Percentiles rank a stretch among this genome's conserved stretches.
Evolutionary conservation across 2,113 vertebrate species (phyloP).

Genomic region (Pseudorasbora parva): DNA sequence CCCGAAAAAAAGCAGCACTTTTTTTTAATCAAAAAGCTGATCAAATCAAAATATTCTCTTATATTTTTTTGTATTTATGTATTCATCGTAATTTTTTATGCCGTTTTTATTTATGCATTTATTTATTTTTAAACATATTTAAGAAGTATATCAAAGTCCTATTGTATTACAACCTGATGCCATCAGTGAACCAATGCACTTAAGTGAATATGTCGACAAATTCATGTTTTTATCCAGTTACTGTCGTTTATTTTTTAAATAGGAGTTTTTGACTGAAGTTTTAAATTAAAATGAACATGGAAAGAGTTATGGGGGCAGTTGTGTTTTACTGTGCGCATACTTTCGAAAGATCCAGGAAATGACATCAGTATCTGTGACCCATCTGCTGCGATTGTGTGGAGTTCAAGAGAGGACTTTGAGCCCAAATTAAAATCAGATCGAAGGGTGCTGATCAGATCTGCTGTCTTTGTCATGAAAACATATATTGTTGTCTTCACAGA

Average conservation of each 20-base stretch:
- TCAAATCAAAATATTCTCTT: too few relatives aligned
- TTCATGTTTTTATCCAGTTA: not conserved
- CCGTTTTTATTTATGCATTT: not conserved
- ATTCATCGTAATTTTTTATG: too few relatives aligned
- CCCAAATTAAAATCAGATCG: slow-evolving; percentile 34
- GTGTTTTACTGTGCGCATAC: not conserved
- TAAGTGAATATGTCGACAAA: too few relatives aligned
- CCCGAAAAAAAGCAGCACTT: too few relatives aligned
- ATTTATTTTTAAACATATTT: not conserved
- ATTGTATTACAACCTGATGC: not conserved
- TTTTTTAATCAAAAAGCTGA: too few relatives aligned
- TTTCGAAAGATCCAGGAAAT: slow-evolving; percentile 1
- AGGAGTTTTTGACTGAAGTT: not conserved
- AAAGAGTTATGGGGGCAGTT: not conserved
- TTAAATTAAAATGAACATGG: not conserved
- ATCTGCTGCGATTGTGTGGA: slow-evolving; percentile 24
- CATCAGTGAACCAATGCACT: not conserved
- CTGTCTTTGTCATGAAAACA: slow-evolving; percentile 3
- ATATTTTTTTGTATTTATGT: not conserved
- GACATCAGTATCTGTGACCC: slow-evolving; percentile 28
- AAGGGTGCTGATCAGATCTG: not conserved
- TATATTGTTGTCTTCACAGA: slow-evolving; percentile 23
- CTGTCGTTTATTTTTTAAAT: not conserved
- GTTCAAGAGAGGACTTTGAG: slow-evolving; percentile 20
- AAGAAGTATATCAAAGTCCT: not conserved